phyloP scores from a whole-genome alignment of 2,888 invertebrate genomes.

The Cataglyphis livida region DNA sequence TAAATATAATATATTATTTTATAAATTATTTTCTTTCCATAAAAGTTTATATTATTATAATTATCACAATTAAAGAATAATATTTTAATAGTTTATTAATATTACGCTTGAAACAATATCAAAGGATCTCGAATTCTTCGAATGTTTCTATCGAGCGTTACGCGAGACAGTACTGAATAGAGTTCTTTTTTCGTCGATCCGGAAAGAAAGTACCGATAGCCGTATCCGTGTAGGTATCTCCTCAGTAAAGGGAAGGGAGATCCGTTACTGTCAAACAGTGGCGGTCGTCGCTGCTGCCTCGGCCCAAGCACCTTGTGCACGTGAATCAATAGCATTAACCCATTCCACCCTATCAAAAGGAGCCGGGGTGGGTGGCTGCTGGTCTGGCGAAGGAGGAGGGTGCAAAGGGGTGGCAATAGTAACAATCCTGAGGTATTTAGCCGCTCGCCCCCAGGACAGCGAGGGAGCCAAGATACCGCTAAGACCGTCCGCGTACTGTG shows the following conservation, averaged over 20 bases:
- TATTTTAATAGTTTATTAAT: not conserved
- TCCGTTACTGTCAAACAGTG: slow-evolving; percentile 85
- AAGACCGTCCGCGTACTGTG: slow-evolving; percentile 83
- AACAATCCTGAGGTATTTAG: slow-evolving; percentile 86
- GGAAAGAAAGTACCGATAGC: slow-evolving; percentile 62
- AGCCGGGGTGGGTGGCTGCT: slow-evolving; percentile 72
- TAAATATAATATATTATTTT: not conserved
- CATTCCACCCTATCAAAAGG: slow-evolving; percentile 85
- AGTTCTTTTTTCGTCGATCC: slow-evolving; percentile 22
- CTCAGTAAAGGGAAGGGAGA: slow-evolving; percentile 70
- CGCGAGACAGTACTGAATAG: slow-evolving; percentile 4
- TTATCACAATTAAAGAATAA: too few species aligned
- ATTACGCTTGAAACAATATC: not conserved
- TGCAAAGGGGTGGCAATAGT: slow-evolving; percentile 82
- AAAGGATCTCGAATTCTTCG: not conserved
- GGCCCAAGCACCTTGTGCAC: slow-evolving; percentile 80
- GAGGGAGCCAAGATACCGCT: slow-evolving; percentile 84
- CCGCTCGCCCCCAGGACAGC: slow-evolving; percentile 81
- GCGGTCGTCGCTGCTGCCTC: slow-evolving; percentile 76
- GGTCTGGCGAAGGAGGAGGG: slow-evolving; percentile 70
- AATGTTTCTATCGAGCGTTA: slow-evolving; percentile 12
- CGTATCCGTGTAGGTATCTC: slow-evolving; percentile 61
- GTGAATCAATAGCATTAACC: slow-evolving; percentile 86
- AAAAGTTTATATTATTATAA: not conserved
- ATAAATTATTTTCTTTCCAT: not conserved